Evolutionary conservation across 2,797 vertebrate species (phyloP).

Genomic region (Uromys caudimaculatus): DNA sequence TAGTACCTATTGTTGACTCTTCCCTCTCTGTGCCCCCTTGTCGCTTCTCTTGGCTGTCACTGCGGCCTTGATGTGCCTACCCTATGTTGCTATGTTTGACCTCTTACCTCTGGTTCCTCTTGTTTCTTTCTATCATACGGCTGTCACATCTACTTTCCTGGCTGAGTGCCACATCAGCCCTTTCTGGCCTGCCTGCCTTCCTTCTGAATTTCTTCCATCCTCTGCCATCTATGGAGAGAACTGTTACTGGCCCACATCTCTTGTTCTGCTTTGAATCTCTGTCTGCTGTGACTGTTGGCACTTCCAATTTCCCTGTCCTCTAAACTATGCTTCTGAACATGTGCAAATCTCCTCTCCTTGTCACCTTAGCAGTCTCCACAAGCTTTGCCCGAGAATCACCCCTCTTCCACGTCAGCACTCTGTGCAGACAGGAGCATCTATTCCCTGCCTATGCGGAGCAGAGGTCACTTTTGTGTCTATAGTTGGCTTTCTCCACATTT

Average conservation of each 20-base stretch:
- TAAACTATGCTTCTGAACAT: rapidly evolving
- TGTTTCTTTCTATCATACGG: not conserved
- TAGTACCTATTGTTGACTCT: not conserved
- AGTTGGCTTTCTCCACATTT: not conserved
- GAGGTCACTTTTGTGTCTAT: rapidly evolving
- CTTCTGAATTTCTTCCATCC: not conserved
- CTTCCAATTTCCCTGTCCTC: no score
- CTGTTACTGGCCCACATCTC: rapidly evolving
- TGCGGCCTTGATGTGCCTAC: not conserved
- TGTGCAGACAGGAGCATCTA: rapidly evolving
- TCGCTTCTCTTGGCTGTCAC: not conserved
- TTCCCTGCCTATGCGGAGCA: rapidly evolving
- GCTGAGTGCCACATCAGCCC: not conserved
- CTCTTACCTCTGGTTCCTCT: not conserved
- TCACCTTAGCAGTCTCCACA: not conserved
- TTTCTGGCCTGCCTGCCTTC: not conserved
- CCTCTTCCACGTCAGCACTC: rapidly evolving
- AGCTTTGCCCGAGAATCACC: not conserved
- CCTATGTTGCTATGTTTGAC: not conserved
- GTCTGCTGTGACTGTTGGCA: rapidly evolving
- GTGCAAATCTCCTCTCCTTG: rapidly evolving
- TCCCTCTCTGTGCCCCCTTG: rapidly evolving
- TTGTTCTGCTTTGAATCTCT: not conserved
- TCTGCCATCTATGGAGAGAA: rapidly evolving
- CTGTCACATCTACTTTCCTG: not conserved